Conservation (phyloP, 2,888 invertebrate genomes). For the Polyommatus icarus region DNA sequence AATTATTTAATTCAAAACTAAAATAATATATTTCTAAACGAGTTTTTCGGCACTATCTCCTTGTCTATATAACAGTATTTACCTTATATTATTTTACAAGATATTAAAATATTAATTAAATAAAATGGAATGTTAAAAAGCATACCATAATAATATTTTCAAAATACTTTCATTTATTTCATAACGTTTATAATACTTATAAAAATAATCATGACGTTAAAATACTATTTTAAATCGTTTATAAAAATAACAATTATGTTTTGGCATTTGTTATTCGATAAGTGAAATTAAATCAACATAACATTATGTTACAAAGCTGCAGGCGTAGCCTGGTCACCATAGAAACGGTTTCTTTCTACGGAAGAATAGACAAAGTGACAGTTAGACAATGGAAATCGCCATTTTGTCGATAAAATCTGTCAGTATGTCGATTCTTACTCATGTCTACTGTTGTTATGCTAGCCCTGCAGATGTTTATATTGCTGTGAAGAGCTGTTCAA, state of each 20-base stretch:
- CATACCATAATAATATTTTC: slow-evolving; percentile 22
- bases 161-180: slow-evolving; percentile 30
- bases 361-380: too few relatives aligned
- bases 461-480: too few relatives aligned
- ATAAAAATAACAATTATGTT: slow-evolving; percentile 33
- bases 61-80: background rate
- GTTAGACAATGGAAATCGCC: too few relatives aligned
- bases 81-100: background rate
- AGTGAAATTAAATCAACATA: background rate
- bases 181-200: slow-evolving; percentile 32
- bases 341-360: too few relatives aligned
- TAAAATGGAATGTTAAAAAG: slow-evolving; percentile 33
- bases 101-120: slow-evolving; percentile 14
- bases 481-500: too few relatives aligned
- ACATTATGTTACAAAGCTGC: background rate
- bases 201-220: slow-evolving; percentile 31
- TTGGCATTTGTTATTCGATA: slow-evolving; percentile 33
- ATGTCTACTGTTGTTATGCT: too few relatives aligned
- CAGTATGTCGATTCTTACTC: too few relatives aligned
- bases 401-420: too few relatives aligned
- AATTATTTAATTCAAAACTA: slow-evolving; percentile 1
- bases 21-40: background rate
- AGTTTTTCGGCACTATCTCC: slow-evolving; percentile 8
- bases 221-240: slow-evolving; percentile 32
- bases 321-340: too few relatives aligned